Evolutionary conservation across 2,888 invertebrate species (phyloP), one percentile per base, ranked within the genome.

Genomic region (Ephialtes manifestator): DNA sequence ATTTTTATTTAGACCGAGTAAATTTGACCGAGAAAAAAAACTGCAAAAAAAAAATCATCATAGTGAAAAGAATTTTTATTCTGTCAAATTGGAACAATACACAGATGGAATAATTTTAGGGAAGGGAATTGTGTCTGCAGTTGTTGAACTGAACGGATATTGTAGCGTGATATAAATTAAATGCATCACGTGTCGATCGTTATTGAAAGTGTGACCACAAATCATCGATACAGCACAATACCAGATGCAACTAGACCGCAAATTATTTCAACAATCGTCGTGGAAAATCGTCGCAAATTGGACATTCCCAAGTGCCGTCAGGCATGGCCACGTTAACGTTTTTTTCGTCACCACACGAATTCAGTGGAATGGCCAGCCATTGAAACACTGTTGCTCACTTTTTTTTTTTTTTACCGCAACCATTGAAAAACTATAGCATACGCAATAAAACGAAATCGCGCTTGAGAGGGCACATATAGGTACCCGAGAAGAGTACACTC

Each of bases 401-500:
- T 46, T 39, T 51, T 51, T 43, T 28, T 48, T 39, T 51, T 48
- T 39, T 13, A 48, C n/a, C 60, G 31, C n/a, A 31, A 39, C 39
- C 65, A 65, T 65, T 43, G 39, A 43, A 39, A 39, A 71, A 15
- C 68, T 68, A 13, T 39, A 70, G 51, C 75, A 65, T 63, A 58
- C 60, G 80, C 80, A 84, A 84, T 84, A 76, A 84, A 84, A 84
- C 76, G 67, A 81, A 84, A 72, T 80, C 72, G 80, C 60, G 65
- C 76, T 84, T 39, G 48, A 48, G 60, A 28, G 67, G 70, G 65
- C 76, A 39, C 20, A 68, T 60, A 31, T 35, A 53, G 74, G 43
- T 20, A 20, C 53, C 43, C 55, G 58, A 20, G 74, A 39, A 53
- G 63, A 65, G 46, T 20, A 65, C 80, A 80, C 65, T 75, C 71